Base-by-base conservation (phyloP, 2,888 invertebrate species). In the Lithophane socia region DNA sequence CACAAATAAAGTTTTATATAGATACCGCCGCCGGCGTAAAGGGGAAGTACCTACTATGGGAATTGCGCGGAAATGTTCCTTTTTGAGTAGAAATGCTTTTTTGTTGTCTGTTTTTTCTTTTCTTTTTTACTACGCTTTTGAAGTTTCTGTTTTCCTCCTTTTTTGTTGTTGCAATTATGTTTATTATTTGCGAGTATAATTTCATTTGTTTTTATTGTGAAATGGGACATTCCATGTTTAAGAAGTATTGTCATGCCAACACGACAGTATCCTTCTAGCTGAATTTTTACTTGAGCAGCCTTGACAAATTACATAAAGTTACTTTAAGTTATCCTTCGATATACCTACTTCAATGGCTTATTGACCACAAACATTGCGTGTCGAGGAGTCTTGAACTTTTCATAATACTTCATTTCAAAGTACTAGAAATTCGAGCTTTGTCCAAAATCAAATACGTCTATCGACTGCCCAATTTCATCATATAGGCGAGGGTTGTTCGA, bases 1-100 rank as follows among this genome's bases (percentile, higher is more conserved):
- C 85, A 90, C 90, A 90, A 92, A 91, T 91, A 92, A 91, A 91
- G 77, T 84, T 87, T 90, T 89, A 86, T 87, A 87, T 88, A 87
- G 86, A 88, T 87, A 84, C 84, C 68, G 87, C 85, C 86, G 86
- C 7, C 86, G 86, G 86, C 84, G 86, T 90, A 88, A 89, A 90
- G 89, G 88, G 85, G 89, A 86, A 86, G 88, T 82, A 80, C 77
- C n/a, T 77, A 77, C 83, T 81, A 79, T 79, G 77, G 64, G 82
- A 86, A 89, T 82, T 83, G 71, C 83, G 82, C 61, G 79, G 77
- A 84, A 87, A 86, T 81, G 76, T 86, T 79, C 74, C 69, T 79
- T 86, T 82, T 83, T 77, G 69, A 77, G 68, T 72, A 67, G 68
- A 79, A 73, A 76, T 69, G 63, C 61, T 73, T 69, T 79, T 66